Evolutionary conservation across 2,888 invertebrate species (phyloP), one percentile per base, ranked within the genome.

Genomic region (Sinelater perroti): DNA sequence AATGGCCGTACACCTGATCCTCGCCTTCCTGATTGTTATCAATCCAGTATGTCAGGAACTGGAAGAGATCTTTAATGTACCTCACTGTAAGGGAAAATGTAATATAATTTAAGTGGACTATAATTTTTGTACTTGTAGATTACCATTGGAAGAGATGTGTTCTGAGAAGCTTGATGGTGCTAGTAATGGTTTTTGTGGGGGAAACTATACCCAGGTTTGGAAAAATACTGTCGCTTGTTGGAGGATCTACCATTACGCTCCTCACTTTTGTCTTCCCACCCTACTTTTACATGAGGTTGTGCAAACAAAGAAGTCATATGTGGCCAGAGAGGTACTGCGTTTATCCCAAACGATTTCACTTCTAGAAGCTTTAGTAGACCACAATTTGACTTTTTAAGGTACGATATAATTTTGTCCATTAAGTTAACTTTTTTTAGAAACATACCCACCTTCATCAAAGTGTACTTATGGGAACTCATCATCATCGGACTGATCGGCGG

Each of bases 1-100:
- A 18, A 85, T 90, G 81, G 83, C 84, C 0, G 67, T 84, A 2
- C 89, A 90, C 73, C 80, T 89, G 11, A 74, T 88, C 18, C 79
- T 85, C 40, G 88, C 88, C 17, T 88, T 88, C 72, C 77, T 87
- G 58, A 87, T 90, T 65, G 82, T 88, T 61, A 81, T 88, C 63
- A 89, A 89, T 77, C 89, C 89, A 0, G 85, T 88, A 28, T 85
- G 85, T 70, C 88, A 89, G 75, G 87, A 88, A 69, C 70, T 87
- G 53, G 90, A 90, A 71, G 85, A 87, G 68, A 77, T 85, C 1
- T 82, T 87, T 64, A 80, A 80, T 49, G 80, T 88, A 3, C 85
- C 87, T 1, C 80, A 80, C 69, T 78, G 88, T 88, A 70, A 75
- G 78, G 71, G 53, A 24, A 24, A 24, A 24, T 24, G 24, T 24